Base-by-base conservation (phyloP, 2,113 vertebrate species). In the Corapipo altera region DNA sequence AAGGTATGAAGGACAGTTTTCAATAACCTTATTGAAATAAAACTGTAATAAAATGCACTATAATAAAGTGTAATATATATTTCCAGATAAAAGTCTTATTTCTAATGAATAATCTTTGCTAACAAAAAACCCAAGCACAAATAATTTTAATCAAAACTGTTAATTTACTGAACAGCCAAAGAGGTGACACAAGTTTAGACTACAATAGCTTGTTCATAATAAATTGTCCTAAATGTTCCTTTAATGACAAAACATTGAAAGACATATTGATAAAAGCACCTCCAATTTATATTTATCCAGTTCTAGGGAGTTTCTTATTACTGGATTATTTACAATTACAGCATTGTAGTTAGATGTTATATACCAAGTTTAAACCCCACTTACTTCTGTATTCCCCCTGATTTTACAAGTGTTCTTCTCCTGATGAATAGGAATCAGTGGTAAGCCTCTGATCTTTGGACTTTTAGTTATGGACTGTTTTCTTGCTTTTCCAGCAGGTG, bases 391-490 rank as follows among this genome's bases (percentile, higher is more conserved):
- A 87, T 72, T 98, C 65, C 59, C 89, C 76, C 41, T 75, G 85
- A 88, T 81, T 95, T 96, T 96, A 48, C 33, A 69, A 75, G 77
- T 54, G 74, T 28, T 96, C 65, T 77, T 97, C 71, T 98, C 97
- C 8, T 97, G 97, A 52, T 98, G 98, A 92, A 98, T 98, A 41
- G 98, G 98, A 96, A 98, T 98, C 67, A 98, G 94, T 49, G 98
- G 96, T 51, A 98, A 96, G 70, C 97, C 97, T 88, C 97, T 97
- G 2, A 98, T 96, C 93, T 97, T 98, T 43, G 98, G 98, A 91
- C 96, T 98, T 96, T 98, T 98, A 54, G 98, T 98, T 85, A 98
- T 93, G 52, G 98, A 98, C 64, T 98, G 97, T 70, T 98, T 98
- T 71, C 97, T 95, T 90, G 96, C 90, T 85, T 98, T 98, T 85